Evolutionary conservation across 2,888 invertebrate species (phyloP).

Genomic region (Microctonus aethiopoides): DNA sequence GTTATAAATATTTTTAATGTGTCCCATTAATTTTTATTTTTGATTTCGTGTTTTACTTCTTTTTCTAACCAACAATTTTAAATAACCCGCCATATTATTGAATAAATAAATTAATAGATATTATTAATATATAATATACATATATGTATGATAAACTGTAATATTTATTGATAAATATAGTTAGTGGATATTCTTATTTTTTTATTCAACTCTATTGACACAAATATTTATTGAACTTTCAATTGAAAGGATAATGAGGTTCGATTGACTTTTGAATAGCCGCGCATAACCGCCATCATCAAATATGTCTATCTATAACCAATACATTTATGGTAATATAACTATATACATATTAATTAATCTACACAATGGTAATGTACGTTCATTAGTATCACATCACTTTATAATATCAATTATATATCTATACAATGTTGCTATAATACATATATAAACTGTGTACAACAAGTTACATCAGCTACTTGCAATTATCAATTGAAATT

Average conservation of each 20-base stretch:
- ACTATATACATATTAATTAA: not conserved
- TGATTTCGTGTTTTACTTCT: not conserved
- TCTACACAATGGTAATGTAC: not conserved
- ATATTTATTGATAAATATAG: not conserved
- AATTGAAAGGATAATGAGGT: conserved; percentile 1
- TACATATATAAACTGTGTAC: no score
- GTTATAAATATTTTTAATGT: not conserved
- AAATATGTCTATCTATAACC: not conserved
- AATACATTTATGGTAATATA: not conserved
- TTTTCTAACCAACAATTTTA: not conserved
- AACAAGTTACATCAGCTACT: not conserved
- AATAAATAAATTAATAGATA: no score
- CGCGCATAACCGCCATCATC: not conserved
- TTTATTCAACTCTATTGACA: not conserved
- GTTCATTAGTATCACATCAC: not conserved
- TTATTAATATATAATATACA: not conserved
- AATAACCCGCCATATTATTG: no score
- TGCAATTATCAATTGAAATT: not conserved
- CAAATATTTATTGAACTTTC: conserved; percentile 1
- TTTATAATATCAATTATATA: not conserved
- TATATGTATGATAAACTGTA: not conserved
- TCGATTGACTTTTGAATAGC: conserved; percentile 3
- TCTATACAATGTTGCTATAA: not conserved
- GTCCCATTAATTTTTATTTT: not conserved
- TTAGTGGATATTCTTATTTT: not conserved